phyloP scores from a whole-genome alignment of 2,888 invertebrate genomes.

The Metacarcinus magister region DNA sequence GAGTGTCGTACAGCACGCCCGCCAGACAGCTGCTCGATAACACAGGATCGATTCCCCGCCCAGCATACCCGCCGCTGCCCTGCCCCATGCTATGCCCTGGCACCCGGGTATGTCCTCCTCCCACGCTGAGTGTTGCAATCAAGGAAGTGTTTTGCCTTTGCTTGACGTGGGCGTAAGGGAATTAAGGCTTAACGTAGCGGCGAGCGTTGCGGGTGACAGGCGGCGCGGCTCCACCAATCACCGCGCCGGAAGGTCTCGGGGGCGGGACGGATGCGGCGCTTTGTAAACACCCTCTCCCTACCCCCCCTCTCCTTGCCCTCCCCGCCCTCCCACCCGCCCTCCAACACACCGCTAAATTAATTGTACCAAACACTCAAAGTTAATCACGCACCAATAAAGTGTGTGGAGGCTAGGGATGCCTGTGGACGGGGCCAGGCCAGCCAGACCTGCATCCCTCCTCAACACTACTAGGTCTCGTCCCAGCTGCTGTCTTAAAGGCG shows the following conservation, averaged over 20 bases:
- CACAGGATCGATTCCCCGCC: not conserved
- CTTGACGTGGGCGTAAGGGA: too few species aligned
- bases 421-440: not conserved
- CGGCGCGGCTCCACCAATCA: not conserved
- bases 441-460: not conserved
- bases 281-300: not conserved
- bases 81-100: not conserved
- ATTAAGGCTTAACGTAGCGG: too few species aligned
- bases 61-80: not conserved
- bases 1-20: conserved; percentile 70
- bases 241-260: not conserved
- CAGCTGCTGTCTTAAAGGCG: not conserved
- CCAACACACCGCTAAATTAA: not conserved
- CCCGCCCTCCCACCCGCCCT: not conserved
- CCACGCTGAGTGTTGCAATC: not conserved
- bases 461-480: not conserved
- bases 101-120: not conserved
- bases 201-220: not conserved
- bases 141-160: too few species aligned
- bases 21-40: not conserved
- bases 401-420: not conserved
- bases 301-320: not conserved
- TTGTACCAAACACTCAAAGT: conserved; percentile 26
- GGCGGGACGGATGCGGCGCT: not conserved
- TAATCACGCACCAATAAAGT: not conserved